Evolutionary conservation across 2,113 vertebrate species (phyloP), one percentile per base, ranked within the genome.

Genomic region (Heterotis niloticus): DNA sequence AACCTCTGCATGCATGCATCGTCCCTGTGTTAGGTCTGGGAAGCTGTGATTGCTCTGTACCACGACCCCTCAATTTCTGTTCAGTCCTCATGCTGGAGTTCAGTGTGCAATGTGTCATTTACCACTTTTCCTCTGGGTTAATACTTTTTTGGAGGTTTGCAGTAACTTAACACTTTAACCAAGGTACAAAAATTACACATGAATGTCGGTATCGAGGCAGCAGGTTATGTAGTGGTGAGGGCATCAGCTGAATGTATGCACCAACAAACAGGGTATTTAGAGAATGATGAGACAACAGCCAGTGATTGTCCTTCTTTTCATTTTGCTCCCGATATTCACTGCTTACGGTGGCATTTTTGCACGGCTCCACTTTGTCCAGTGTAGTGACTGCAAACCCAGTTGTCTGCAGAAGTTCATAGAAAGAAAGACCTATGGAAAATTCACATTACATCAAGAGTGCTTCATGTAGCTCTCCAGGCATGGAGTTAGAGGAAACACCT

Each of bases 401-500:
- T 2, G 34, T 4, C 7, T 7, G 34, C 34, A 44, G 7, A 44
- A 44, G 34, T 44, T 44, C 34, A 44, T 7, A 44, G 34, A 44
- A 44, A 23, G 54, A 16, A 23, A 67, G 59, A 83, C 77, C 82
- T 81, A 75, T 2, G 62, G 56, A 70, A n/a, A 51, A 23, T 60
- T 60, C 72, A 82, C 51, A 29, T 88, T 84, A 88, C 80, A 80
- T 88, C 86, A 85, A 80, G 44, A 71, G 2, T 26, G n/a, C 62
- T 64, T 23, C 81, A 77, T 80, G 81, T 82, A 44, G 34, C 34
- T 44, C 7, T 44, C 34, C 34, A 51, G 88, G 80, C 74, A 23
- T 28, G 20, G 77, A 66, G 24, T 34, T 20, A 77, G 64, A 90
- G 91, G 92, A 93, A 93, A 86, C 91, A 91, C 85, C 89, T 90